phyloP scores from a whole-genome alignment of 2,797 vertebrate species.

The Chelonia mydas region DNA sequence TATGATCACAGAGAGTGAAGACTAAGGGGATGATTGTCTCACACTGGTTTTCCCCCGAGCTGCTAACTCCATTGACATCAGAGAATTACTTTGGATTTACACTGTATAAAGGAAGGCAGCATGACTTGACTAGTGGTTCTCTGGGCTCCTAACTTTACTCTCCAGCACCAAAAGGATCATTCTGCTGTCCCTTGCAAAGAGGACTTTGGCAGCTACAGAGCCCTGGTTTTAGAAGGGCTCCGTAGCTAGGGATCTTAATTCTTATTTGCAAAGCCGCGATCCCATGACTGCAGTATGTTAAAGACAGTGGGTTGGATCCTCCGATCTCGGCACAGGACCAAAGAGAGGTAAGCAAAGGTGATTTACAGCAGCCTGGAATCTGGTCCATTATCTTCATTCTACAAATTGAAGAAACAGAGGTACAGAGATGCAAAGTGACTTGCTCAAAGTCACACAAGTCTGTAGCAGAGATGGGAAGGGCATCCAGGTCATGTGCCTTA shows the following conservation, averaged over 20 bases:
- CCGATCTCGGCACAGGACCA: not conserved
- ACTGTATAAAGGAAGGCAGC: not conserved
- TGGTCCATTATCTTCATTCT: not conserved
- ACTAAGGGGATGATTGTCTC: not conserved
- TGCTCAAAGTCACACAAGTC: not conserved
- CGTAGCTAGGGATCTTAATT: not conserved
- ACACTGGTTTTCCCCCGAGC: not conserved
- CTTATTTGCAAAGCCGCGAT: not conserved
- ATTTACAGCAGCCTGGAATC: not conserved
- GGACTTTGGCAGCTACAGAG: not conserved
- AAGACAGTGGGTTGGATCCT: not conserved
- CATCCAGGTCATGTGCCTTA: not conserved
- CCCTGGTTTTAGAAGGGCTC: not conserved
- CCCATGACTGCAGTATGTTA: not conserved
- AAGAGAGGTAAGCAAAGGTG: not conserved
- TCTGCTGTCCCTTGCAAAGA: not conserved
- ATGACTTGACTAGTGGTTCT: not conserved
- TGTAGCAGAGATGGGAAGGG: not conserved
- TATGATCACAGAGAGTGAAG: not conserved
- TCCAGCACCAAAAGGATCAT: not conserved
- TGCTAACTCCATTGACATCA: not conserved
- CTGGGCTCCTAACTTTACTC: not conserved
- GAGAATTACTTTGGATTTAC: not conserved
- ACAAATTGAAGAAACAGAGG: not conserved
- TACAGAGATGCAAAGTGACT: fast-evolving